Evolutionary conservation across 1,140 invertebrate species (phyloP).

Genomic region (Arctopsyche grandis): DNA sequence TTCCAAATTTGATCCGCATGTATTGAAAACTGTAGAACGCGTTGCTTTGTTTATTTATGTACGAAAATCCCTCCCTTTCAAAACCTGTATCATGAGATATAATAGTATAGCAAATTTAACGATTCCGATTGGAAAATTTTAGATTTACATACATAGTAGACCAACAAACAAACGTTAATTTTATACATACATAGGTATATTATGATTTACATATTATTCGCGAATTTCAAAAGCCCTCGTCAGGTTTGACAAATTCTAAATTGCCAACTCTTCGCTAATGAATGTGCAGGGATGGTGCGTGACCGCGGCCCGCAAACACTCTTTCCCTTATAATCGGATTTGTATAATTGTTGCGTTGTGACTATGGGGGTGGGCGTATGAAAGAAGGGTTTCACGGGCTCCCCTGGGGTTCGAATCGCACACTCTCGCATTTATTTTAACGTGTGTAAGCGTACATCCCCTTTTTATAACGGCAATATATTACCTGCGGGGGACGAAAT

Average conservation of each 20-base stretch:
- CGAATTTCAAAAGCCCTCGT: no score
- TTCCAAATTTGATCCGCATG: no score
- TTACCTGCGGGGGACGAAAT: constrained; percentile 33
- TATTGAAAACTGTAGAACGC: no score
- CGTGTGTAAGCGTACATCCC: not conserved
- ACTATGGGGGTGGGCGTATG: not conserved
- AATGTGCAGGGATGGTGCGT: not conserved
- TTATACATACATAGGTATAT: no score
- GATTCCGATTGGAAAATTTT: no score
- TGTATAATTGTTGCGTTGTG: constrained; percentile 29
- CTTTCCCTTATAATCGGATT: constrained; percentile 15
- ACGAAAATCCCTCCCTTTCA: no score
- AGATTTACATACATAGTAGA: no score
- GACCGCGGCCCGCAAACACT: not conserved
- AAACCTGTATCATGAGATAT: no score
- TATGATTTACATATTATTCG: no score
- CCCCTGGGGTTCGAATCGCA: not conserved
- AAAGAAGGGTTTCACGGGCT: not conserved
- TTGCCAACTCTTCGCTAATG: constrained; percentile 2
- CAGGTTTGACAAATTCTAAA: not conserved
- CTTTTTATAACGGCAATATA: constrained; percentile 37
- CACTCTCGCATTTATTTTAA: not conserved
- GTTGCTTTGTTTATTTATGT: no score
- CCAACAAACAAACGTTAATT: no score
- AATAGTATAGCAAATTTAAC: no score